Percentiles rank a stretch among this genome's conserved stretches.
Evolutionary conservation across 2,888 invertebrate genomes (phyloP).

Genomic region (Norana najaformis): DNA sequence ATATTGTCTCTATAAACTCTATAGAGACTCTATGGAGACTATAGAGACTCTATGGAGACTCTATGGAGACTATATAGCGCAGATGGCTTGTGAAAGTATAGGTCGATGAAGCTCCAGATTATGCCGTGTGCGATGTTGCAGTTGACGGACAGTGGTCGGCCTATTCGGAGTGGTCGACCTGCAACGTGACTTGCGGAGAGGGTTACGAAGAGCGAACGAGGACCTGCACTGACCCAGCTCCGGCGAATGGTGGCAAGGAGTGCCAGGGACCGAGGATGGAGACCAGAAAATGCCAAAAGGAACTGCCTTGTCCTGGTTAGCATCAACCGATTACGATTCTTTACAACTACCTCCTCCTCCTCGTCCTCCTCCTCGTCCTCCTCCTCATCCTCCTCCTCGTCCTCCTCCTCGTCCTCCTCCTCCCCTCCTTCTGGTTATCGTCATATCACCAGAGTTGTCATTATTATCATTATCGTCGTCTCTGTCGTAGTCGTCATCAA

Average conservation of each 20-base stretch:
- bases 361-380: neutral
- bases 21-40: no score
- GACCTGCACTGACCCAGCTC: constrained; percentile 34
- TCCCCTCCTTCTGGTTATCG: neutral
- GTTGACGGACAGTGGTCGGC: constrained; percentile 36
- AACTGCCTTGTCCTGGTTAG: constrained; percentile 7
- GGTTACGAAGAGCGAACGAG: constrained; percentile 28
- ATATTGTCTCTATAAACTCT: no score
- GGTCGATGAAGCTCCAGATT: no score
- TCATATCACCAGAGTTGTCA: neutral
- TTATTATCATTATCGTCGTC: no score
- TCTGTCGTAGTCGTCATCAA: neutral
- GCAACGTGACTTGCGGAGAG: constrained; percentile 28
- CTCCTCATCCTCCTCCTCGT: neutral
- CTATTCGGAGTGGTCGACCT: constrained; percentile 32
- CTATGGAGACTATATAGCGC: no score
- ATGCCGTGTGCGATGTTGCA: neutral
- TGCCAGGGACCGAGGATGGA: constrained; percentile 32
- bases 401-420: neutral
- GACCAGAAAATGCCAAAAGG: neutral
- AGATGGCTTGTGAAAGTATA: no score
- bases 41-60: no score
- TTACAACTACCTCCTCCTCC: neutral
- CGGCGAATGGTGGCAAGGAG: constrained; percentile 35
- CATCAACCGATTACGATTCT: no score